Percentiles rank a stretch among this genome's conserved stretches.
These are phyloP conservation scores for Mimas tiliae DNA, from an alignment of 2,888 invertebrate genomes.

Conservation along the genomic window DNA sequence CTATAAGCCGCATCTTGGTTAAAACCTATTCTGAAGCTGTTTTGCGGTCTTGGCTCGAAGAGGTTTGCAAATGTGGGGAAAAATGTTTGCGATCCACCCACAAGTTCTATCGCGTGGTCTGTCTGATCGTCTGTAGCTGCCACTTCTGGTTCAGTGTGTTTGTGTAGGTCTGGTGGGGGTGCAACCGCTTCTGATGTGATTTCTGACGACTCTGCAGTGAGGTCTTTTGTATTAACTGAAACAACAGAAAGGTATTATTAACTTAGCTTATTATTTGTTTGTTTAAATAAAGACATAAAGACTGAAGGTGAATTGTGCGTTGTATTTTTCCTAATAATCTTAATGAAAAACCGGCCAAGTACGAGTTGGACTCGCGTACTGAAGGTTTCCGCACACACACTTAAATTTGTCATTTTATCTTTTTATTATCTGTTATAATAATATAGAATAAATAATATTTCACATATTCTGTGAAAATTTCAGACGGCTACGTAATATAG, in stretches of 20 bases:
- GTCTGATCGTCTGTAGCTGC: conserved; percentile 61
- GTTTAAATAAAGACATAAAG: conserved; percentile 6
- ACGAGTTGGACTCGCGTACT: no score
- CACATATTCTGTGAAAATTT: no score
- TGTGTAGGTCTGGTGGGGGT: conserved; percentile 59
- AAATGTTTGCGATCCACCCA: conserved; percentile 87
- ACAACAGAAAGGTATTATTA: conserved; percentile 45
- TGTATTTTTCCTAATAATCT: background rate
- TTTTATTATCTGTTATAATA: no score
- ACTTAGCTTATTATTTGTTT: background rate
- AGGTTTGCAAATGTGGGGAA: conserved; percentile 91
- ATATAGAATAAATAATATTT: no score
- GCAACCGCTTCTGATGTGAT: conserved; percentile 75
- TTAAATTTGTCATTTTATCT: no score
- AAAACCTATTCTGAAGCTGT: conserved; percentile 84
- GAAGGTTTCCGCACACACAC: no score
- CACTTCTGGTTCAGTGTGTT: conserved; percentile 52
- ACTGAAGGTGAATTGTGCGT: background rate
- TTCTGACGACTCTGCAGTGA: conserved; percentile 78
- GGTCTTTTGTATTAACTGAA: conserved; percentile 73
- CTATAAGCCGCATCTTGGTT: conserved; percentile 86
- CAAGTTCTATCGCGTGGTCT: conserved; percentile 83
- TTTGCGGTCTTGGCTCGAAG: conserved; percentile 84
- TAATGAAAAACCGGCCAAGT: no score
- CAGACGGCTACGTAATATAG: no score